Evolutionary conservation across 2,797 vertebrate species (phyloP).

Genomic region (Champsocephalus esox): DNA sequence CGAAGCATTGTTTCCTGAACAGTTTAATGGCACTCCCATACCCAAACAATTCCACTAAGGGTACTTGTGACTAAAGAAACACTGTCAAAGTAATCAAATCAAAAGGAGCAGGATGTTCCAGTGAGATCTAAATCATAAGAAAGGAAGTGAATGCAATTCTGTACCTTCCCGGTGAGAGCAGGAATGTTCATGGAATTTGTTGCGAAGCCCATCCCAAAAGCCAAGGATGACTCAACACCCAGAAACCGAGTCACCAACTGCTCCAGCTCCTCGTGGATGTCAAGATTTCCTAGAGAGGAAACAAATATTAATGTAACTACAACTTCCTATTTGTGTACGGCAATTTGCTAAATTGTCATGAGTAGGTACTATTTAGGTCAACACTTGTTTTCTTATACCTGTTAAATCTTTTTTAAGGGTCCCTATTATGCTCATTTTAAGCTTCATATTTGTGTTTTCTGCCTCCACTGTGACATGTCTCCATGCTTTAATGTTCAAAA

Average conservation of each 20-base stretch:
- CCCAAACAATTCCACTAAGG: conserved; percentile 3
- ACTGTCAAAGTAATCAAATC: neutral
- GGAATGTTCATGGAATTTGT: conserved; percentile 99
- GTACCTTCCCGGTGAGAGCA: conserved; percentile 93
- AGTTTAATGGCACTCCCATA: neutral
- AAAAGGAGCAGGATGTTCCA: neutral
- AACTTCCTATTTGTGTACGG: neutral
- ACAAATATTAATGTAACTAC: conserved; percentile 4
- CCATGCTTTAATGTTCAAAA: too few species aligned
- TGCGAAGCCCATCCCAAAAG: conserved; percentile 97
- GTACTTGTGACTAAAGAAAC: neutral
- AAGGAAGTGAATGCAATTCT: conserved; percentile 51
- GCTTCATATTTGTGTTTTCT: too few species aligned
- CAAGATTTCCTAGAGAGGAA: conserved; percentile 89
- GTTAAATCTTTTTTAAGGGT: neutral
- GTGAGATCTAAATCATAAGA: neutral
- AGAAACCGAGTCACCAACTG: conserved; percentile 91
- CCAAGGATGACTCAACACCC: conserved; percentile 95
- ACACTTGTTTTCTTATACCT: neutral
- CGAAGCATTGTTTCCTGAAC: conserved; percentile 40
- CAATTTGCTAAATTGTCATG: neutral
- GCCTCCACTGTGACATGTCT: too few species aligned
- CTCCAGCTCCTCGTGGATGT: conserved; percentile 95
- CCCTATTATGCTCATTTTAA: too few species aligned
- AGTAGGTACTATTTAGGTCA: neutral